Evolutionary conservation across 1,140 invertebrate species (phyloP).

Genomic region (Listronotus oregonensis): DNA sequence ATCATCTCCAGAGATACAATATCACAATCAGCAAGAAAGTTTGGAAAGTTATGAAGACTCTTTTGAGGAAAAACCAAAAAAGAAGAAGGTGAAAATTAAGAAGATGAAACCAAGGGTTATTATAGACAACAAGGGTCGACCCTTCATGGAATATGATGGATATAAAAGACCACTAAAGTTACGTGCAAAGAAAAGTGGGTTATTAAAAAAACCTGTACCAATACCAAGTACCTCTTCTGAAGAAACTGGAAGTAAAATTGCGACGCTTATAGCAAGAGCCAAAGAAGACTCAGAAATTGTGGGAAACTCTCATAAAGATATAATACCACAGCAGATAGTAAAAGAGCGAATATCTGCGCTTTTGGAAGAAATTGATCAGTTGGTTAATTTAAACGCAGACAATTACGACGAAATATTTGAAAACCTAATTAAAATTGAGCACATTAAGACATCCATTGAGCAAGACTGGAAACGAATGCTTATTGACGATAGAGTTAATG

Average conservation of each 20-base stretch:
- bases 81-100: slow-evolving; percentile 38
- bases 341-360: slow-evolving; percentile 44
- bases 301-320: slow-evolving; percentile 28
- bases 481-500: slow-evolving; percentile 41
- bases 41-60: slow-evolving; percentile 3
- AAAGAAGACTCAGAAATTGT: slow-evolving; percentile 27
- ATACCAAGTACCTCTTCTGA: slow-evolving; percentile 16
- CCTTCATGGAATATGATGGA: slow-evolving; percentile 47
- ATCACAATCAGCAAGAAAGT: not conserved
- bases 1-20: not conserved
- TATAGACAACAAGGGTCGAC: slow-evolving; percentile 46
- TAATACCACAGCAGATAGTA: slow-evolving; percentile 39
- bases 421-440: slow-evolving; percentile 38
- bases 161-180: slow-evolving; percentile 42
- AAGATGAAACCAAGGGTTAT: slow-evolving; percentile 45
- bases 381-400: slow-evolving; percentile 41
- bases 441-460: slow-evolving; percentile 37
- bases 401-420: slow-evolving; percentile 43
- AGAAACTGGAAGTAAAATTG: slow-evolving; percentile 36
- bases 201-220: not conserved
- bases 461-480: slow-evolving; percentile 45
- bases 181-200: slow-evolving; percentile 1
- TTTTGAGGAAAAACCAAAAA: slow-evolving; percentile 24
- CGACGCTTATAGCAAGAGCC: slow-evolving; percentile 21
- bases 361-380: slow-evolving; percentile 41